These are phyloP conservation scores for Drosophila incognita DNA, from an alignment of 2,888 invertebrate genomes.

Conservation along the genomic window DNA sequence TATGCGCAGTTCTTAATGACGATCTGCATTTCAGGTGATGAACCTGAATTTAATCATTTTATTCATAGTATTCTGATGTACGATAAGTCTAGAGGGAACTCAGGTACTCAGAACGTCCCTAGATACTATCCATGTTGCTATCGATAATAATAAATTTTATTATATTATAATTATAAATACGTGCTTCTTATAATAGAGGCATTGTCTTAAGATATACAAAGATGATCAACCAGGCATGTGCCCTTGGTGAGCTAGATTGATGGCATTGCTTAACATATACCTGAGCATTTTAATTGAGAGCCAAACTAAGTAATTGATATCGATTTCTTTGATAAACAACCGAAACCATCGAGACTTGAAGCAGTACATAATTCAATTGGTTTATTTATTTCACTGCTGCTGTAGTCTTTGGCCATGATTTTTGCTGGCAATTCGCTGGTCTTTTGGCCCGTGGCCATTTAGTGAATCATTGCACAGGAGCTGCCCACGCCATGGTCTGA, in stretches of 20 bases:
- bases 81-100: neutral
- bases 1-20: neutral
- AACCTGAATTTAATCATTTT: neutral
- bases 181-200: neutral
- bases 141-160: neutral
- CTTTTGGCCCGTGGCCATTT: neutral
- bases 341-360: neutral
- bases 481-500: slow-evolving; percentile 20
- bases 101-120: no score
- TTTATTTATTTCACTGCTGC: neutral
- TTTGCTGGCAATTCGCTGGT: neutral
- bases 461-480: slow-evolving; percentile 46
- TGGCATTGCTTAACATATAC: neutral
- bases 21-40: slow-evolving; percentile 8
- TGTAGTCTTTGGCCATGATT: neutral
- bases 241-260: neutral
- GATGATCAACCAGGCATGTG: neutral
- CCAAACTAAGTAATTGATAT: neutral
- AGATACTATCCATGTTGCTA: no score
- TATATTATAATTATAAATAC: no score
- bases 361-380: neutral
- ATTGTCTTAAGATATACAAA: no score
- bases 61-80: no score
- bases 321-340: neutral
- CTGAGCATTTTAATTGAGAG: no score